Evolutionary conservation across 2,888 invertebrate species (phyloP), one percentile per base, ranked within the genome.

Genomic region (Synanthedon myopaeformis): DNA sequence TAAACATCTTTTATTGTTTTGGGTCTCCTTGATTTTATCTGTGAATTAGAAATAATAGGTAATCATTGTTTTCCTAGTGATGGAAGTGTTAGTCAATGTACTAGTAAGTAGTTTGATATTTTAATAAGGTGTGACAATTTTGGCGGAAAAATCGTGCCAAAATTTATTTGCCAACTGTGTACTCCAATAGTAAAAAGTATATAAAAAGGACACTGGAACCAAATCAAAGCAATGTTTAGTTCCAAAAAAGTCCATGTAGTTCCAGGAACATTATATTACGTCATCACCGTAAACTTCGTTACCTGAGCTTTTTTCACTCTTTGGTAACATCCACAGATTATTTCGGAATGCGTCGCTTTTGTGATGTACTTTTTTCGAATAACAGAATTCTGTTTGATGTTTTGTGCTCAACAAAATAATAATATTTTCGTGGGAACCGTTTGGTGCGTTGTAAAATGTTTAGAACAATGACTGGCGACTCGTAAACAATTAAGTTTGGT

Each of bases 311-410:
- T 35, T 35, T 35, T 60, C 23, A 61, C 67, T 68, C 65, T 69
- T 59, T 64, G 67, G 67, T 67, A 66, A 66, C 66, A 62, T 56
- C 54, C 66, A 71, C 23, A 54, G 52, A 69, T 70, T 70, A 72
- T 64, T 53, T 57, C 54, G 74, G 74, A 63, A 74, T 71, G 73
- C 71, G 65, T 59, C 56, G 61, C 57, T 64, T 58, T 54, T 55
- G 58, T 54, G 48, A 28, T 58, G 58, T 66, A 62, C 60, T 60
- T 54, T 56, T 57, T 59, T 60, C 60, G 61, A 45, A 14, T 45
- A n/a, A 45, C 45, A 14, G 45, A 45, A 45, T 35, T 35, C 35
- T 35, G 45, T n/a, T 23, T 23, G 23, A 23, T 23, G 23, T 23
- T 45, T 45, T 45, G 14, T 45, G 45, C 13, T 10, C 45, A n/a